A percentile compares a stretch with the other conserved stretches of the same genome.
These are phyloP conservation scores for Urophycis tenuis DNA, from an alignment of 2,797 vertebrate species.

Conservation along the genomic window DNA sequence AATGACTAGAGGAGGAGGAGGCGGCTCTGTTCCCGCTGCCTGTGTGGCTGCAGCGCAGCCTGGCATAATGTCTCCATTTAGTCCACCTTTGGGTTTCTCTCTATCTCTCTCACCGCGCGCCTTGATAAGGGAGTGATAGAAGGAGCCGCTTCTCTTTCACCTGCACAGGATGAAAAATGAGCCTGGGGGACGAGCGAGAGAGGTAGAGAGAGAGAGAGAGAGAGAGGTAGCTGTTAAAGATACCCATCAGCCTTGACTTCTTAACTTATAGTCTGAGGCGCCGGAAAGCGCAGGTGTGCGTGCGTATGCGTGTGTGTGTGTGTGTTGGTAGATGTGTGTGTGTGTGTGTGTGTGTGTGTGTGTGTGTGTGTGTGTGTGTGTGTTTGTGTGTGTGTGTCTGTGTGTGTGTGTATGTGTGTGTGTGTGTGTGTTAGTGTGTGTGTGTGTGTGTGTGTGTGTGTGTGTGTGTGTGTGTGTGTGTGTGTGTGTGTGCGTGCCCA, in stretches of 20 bases:
- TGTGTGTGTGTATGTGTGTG: conserved; percentile 5
- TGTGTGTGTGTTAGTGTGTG: conserved; percentile 3
- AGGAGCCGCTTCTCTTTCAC: conserved; percentile 28
- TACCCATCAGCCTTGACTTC: background rate
- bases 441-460: conserved; percentile 2
- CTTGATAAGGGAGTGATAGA: conserved; percentile 33
- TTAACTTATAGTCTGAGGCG: background rate
- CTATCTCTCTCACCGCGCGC: conserved; percentile 20
- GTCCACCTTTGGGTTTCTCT: conserved; percentile 19
- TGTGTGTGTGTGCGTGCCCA: background rate
- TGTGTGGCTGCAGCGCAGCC: background rate
- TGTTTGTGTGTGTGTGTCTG: background rate
- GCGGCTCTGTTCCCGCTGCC: no score
- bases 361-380: background rate
- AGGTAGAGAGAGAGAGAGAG: background rate
- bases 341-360: background rate
- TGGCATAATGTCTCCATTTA: conserved; percentile 5
- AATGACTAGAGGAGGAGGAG: background rate
- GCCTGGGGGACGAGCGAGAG: conserved; percentile 21
- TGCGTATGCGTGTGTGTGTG: conserved; percentile 4
- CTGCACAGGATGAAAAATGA: conserved; percentile 28
- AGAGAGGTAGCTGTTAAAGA: background rate
- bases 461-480: background rate
- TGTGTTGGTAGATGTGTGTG: background rate
- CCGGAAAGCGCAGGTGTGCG: background rate